A percentile compares a stretch with the other conserved stretches of the same genome.
phyloP scores from a whole-genome alignment of 2,797 vertebrate genomes.

The Sebastes alutus region DNA sequence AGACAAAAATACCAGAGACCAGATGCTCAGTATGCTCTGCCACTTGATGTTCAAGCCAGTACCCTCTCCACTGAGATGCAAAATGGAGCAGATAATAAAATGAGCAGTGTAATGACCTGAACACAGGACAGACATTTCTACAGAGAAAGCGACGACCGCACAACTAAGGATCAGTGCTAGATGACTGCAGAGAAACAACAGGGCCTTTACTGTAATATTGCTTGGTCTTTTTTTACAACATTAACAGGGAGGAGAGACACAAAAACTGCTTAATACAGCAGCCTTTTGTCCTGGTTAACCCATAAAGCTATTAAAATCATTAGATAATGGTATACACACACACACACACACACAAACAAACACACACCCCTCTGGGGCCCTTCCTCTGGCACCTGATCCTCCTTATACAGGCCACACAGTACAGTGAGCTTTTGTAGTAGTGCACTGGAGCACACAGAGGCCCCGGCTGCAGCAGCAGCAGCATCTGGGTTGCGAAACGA shows the following conservation, averaged over 20 bases:
- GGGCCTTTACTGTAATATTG: background rate
- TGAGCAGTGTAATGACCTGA: slow-evolving; percentile 13
- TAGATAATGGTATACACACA: slow-evolving; percentile 11
- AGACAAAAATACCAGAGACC: slow-evolving; percentile 58
- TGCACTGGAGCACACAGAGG: slow-evolving; percentile 63
- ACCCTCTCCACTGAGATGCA: slow-evolving; percentile 16
- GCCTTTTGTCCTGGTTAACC: background rate
- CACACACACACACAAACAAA: background rate
- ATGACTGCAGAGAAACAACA: background rate
- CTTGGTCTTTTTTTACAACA: background rate
- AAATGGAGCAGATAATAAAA: slow-evolving; percentile 56
- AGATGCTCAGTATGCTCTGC: slow-evolving; percentile 56
- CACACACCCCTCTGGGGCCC: background rate
- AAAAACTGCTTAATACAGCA: background rate
- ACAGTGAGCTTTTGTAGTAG: slow-evolving; percentile 63
- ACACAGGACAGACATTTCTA: slow-evolving; percentile 1
- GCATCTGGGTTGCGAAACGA: slow-evolving; percentile 65
- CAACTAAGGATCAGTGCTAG: background rate
- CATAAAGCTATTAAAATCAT: background rate
- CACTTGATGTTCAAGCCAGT: slow-evolving; percentile 2
- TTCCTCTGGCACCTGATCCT: slow-evolving; percentile 65
- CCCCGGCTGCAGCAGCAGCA: slow-evolving; percentile 42
- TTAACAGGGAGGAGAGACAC: background rate
- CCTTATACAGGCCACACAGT: slow-evolving; percentile 42
- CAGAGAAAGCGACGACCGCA: background rate